These are phyloP conservation scores for Stegastes partitus DNA, from an alignment of 2,113 vertebrate genomes.

Conservation along the genomic window DNA sequence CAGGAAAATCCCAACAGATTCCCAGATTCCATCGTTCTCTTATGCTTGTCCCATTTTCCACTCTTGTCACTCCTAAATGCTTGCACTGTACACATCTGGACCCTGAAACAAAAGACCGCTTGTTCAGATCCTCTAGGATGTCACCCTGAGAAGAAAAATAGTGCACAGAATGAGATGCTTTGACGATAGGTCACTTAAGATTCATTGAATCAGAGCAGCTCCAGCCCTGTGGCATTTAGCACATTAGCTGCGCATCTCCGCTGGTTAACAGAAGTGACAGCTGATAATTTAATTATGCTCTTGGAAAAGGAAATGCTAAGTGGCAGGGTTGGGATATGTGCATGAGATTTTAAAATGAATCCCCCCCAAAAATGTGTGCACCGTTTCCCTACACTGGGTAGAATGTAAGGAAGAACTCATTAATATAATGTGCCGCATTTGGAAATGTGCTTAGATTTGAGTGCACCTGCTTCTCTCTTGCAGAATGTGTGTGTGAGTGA, in stretches of 20 bases:
- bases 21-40: slow-evolving; percentile 16
- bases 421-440: slow-evolving; percentile 5
- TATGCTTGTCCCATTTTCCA: slow-evolving; percentile 15
- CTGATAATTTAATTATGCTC: slow-evolving; percentile 69
- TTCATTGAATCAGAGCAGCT: slow-evolving; percentile 64
- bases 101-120: slow-evolving; percentile 52
- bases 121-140: slow-evolving; percentile 47
- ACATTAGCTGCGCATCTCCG: slow-evolving; percentile 59
- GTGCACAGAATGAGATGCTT: slow-evolving; percentile 54
- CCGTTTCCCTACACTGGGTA: background rate
- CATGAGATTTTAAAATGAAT: slow-evolving; percentile 16
- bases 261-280: slow-evolving; percentile 63
- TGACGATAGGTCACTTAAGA: slow-evolving; percentile 56
- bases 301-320: slow-evolving; percentile 44
- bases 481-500: background rate
- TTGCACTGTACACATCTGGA: slow-evolving; percentile 3
- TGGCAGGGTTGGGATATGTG: slow-evolving; percentile 24
- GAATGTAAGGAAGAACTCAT: background rate
- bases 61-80: slow-evolving; percentile 8
- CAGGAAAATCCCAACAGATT: slow-evolving; percentile 28
- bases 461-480: slow-evolving; percentile 5
- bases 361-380: slow-evolving; percentile 11
- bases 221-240: slow-evolving; percentile 59
- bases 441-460: slow-evolving; percentile 20
- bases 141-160: slow-evolving; percentile 18